Evolutionary conservation across 2,113 vertebrate genomes (phyloP).

Genomic region (Mirza zaza): DNA sequence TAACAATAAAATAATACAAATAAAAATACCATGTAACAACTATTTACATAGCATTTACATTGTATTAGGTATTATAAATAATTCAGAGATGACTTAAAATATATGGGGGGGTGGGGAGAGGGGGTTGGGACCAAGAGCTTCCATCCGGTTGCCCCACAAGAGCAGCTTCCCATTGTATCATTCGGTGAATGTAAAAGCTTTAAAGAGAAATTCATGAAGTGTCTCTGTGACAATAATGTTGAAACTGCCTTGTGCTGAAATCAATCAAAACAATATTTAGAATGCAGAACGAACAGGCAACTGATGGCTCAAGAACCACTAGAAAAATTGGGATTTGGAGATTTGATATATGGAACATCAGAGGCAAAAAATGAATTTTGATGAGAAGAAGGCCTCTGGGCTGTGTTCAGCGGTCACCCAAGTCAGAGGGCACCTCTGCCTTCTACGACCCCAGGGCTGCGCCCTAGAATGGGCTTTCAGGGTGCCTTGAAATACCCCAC

Average conservation of each 20-base stretch:
- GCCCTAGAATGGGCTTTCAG: neutral
- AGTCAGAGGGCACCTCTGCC: neutral
- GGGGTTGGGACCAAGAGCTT: constrained; percentile 89
- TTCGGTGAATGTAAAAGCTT: constrained; percentile 86
- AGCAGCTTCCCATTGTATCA: constrained; percentile 96
- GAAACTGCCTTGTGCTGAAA: constrained; percentile 81
- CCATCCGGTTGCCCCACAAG: constrained; percentile 93
- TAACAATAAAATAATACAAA: neutral
- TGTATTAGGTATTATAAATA: neutral
- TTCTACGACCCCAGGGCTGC: neutral
- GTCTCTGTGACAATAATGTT: neutral
- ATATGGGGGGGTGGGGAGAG: neutral
- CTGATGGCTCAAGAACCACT: constrained; percentile 94
- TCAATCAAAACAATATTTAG: too few relatives aligned
- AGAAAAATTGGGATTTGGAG: constrained; percentile 94
- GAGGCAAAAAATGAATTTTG: constrained; percentile 75
- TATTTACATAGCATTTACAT: neutral
- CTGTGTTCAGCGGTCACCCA: neutral
- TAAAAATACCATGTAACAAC: neutral
- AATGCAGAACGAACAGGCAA: constrained; percentile 83
- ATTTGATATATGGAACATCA: constrained; percentile 83
- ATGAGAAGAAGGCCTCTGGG: neutral
- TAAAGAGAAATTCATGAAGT: constrained; percentile 81
- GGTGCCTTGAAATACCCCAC: accelerated
- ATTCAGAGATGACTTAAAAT: neutral